phyloP scores from a whole-genome alignment of 2,113 vertebrate species.

The Rhabdomys dilectus region DNA sequence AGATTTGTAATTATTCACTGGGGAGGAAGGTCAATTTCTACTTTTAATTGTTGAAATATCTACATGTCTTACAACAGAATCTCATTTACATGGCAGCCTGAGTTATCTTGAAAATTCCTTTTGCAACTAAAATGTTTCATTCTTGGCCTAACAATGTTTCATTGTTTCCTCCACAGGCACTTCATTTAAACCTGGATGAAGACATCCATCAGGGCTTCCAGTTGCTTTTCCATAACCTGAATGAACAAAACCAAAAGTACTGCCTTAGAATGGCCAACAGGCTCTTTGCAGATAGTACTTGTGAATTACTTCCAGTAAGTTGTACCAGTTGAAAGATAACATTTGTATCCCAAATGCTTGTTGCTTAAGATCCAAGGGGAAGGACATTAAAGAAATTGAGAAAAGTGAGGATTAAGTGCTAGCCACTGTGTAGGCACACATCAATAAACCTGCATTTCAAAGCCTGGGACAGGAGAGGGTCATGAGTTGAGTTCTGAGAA shows the following conservation, averaged over 20 bases:
- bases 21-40: not conserved
- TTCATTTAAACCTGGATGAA: constrained; percentile 11
- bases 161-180: constrained; percentile 48
- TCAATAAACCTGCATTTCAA: not conserved
- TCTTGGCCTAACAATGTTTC: not conserved
- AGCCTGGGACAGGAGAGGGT: not conserved
- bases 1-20: not conserved
- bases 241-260: constrained; percentile 57
- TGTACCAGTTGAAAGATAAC: not conserved
- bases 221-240: constrained; percentile 65
- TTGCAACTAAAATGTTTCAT: not conserved
- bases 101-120: not conserved
- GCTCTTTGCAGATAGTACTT: constrained; percentile 77
- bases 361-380: not conserved
- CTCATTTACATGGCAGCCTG: not conserved
- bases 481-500: too few relatives aligned
- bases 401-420: not conserved
- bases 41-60: not conserved
- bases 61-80: too few relatives aligned
- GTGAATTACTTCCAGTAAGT: constrained; percentile 74
- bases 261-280: constrained; percentile 72
- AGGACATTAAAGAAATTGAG: not conserved
- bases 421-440: not conserved
- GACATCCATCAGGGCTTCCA: constrained; percentile 68
- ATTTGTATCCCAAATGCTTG: not conserved